These are phyloP conservation scores for Gasterosteus aculeatus DNA, from an alignment of 2,113 vertebrate species.

Conservation along the genomic window DNA sequence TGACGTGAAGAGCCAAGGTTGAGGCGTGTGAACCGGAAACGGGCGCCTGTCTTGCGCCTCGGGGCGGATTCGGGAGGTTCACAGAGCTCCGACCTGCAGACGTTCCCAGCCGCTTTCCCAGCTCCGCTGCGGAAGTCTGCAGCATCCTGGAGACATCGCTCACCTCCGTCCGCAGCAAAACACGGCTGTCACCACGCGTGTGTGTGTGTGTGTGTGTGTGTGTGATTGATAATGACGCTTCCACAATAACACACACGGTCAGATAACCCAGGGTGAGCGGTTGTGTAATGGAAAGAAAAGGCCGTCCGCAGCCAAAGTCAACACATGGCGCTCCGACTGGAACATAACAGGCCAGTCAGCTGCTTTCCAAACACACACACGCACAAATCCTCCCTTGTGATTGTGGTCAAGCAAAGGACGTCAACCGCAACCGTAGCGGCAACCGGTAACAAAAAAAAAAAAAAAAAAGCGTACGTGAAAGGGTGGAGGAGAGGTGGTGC, in stretches of 20 bases:
- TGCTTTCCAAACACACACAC: slow-evolving; percentile 33
- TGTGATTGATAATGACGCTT: slow-evolving; percentile 60
- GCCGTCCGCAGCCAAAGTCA: slow-evolving; percentile 56
- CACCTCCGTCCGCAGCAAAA: slow-evolving; percentile 64
- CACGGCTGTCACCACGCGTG: slow-evolving; percentile 37
- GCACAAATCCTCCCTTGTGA: neutral
- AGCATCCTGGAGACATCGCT: slow-evolving; percentile 67
- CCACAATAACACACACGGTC: slow-evolving; percentile 29
- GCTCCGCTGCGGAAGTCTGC: slow-evolving; percentile 63
- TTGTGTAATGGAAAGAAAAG: slow-evolving; percentile 66
- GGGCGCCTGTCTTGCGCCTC: slow-evolving; percentile 52
- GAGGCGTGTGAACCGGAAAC: slow-evolving; percentile 77
- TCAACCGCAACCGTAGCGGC: neutral
- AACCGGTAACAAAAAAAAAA: neutral
- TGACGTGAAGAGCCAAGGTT: slow-evolving; percentile 28
- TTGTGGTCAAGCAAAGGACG: slow-evolving; percentile 22
- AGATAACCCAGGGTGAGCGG: slow-evolving; percentile 71
- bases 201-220: neutral
- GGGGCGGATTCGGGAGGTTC: slow-evolving; percentile 56
- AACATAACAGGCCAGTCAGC: slow-evolving; percentile 57
- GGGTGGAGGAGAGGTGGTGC: neutral
- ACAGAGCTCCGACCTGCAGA: slow-evolving; percentile 65
- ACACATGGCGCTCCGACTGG: slow-evolving; percentile 56
- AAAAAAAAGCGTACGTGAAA: neutral
- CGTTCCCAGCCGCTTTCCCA: slow-evolving; percentile 68